phyloP scores from a whole-genome alignment of 2,113 vertebrate genomes.

The Vimba vimba region DNA sequence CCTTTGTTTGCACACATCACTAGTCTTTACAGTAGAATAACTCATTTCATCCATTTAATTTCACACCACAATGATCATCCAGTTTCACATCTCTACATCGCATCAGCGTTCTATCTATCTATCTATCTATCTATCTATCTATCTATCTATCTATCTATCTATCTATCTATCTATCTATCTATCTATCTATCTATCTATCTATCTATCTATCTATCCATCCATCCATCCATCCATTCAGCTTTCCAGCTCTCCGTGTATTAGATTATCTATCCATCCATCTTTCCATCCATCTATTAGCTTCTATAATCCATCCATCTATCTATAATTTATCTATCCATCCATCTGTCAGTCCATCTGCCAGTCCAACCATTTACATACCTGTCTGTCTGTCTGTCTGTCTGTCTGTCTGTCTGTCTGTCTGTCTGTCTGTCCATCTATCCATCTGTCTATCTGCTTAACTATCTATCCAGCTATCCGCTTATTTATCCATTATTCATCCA shows the following conservation, averaged over 20 bases:
- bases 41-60: conserved; percentile 3
- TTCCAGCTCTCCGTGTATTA: no score
- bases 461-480: background rate
- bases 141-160: background rate
- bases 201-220: no score
- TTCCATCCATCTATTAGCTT: background rate
- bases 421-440: background rate
- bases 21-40: conserved; percentile 24
- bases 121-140: background rate
- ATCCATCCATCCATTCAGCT: background rate
- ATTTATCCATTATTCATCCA: no score
- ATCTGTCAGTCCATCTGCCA: background rate
- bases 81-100: background rate
- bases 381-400: no score
- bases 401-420: no score
- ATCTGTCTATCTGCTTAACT: background rate
- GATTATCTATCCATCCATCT: background rate
- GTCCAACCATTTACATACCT: background rate
- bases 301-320: background rate
- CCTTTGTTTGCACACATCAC: conserved; percentile 17
- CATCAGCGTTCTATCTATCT: background rate
- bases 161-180: no score
- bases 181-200: no score
- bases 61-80: background rate
- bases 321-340: background rate